Base-by-base conservation (phyloP, 2,888 invertebrate genomes). In the Thera britannica region DNA sequence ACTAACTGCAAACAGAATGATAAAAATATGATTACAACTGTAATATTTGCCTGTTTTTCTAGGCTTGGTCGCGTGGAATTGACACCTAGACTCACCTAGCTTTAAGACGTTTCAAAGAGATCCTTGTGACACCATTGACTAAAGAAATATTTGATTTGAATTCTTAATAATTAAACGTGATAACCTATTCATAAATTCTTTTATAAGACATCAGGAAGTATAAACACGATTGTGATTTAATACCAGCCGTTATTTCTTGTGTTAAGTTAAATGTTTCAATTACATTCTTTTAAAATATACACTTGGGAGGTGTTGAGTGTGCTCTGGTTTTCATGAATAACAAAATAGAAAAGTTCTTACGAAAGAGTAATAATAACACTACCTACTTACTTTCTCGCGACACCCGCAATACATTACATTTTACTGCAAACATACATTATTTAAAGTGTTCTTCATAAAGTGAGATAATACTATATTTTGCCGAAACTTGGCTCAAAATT, bases 361-460 rank as follows among this genome's bases (percentile, higher is more conserved):
- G 65, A 65, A 68, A 59, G 62, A 51, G 68, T 72, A 68, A 67
- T 72, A 71, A 68, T 71, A 71, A 69, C 67, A 65, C 66, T 68
- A 68, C 62, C 64, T 68, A 68, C 62, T 59, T 58, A 57, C 65
- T 58, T 62, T 62, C 58, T 54, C 52, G 54, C 66, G 62, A 66
- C 66, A 57, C 62, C 56, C 62, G 63, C 61, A 59, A 57, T 62
- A 63, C 62, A 60, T 65, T 69, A 65, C 38, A 23, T 70, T 70
- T 70, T 66, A 66, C 69, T 66, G 58, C 66, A 23, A 56, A 63
- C 59, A 57, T 70, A 60, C 59, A 63, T 70, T 70, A 70, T 63
- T 70, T 66, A 70, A 52, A 66, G 66, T 66, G 66, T 60, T 69
- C 68, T 69, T 59, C 62, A 69, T 69, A 62, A 68, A 65, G 65